Conservation (phyloP, 2,113 vertebrate genomes). For the Phrynosoma platyrhinos region DNA sequence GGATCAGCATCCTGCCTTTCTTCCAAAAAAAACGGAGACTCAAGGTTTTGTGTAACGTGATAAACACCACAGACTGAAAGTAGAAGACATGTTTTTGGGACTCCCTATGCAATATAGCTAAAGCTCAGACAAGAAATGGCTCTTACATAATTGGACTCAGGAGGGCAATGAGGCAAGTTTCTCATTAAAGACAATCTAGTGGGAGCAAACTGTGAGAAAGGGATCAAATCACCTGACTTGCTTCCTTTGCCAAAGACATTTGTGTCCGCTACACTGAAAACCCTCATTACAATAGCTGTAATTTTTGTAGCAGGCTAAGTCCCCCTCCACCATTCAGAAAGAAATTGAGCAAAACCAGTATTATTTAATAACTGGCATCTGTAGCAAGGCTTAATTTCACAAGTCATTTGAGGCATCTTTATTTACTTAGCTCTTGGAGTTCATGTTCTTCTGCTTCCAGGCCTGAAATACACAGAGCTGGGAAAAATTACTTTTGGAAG, state of each 20-base stretch:
- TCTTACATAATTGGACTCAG: slow-evolving; percentile 5
- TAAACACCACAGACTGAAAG: neutral
- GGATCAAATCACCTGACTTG: neutral
- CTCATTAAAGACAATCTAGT: slow-evolving; percentile 9
- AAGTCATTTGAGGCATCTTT: neutral
- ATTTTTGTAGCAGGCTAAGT: neutral
- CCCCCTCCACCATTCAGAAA: neutral
- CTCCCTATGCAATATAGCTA: neutral
- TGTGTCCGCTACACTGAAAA: neutral
- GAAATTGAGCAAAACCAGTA: neutral
- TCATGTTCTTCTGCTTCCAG: neutral
- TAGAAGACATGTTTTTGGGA: neutral
- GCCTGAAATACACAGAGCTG: neutral
- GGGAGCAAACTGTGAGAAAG: neutral
- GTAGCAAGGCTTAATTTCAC: neutral
- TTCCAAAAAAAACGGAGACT: too few species aligned
- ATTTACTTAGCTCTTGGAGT: neutral
- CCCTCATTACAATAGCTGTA: neutral
- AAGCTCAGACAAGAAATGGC: neutral
- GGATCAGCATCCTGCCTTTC: neutral
- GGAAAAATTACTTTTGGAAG: too few species aligned
- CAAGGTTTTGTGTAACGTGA: neutral
- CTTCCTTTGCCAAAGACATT: neutral
- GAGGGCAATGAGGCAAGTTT: neutral
- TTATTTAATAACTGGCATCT: neutral